A percentile compares a stretch with the other conserved stretches of the same genome.
phyloP scores from a whole-genome alignment of 2,888 invertebrate genomes.

The Drosophila mimica region DNA sequence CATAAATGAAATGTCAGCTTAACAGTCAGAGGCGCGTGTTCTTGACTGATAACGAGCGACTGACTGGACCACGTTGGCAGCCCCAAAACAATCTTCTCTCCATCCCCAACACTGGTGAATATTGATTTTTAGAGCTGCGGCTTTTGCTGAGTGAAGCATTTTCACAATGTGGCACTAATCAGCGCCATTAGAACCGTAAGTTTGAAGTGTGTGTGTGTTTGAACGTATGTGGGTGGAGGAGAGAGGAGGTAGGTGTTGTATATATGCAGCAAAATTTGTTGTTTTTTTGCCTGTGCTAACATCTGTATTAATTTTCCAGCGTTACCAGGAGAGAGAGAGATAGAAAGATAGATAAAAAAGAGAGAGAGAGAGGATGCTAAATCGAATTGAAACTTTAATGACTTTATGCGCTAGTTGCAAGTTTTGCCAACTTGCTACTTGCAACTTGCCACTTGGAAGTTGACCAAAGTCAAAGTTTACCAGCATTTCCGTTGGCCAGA shows the following conservation, averaged over 20 bases:
- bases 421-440: slow-evolving; percentile 35
- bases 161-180: slow-evolving; percentile 42
- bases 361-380: slow-evolving; percentile 13
- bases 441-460: slow-evolving; percentile 26
- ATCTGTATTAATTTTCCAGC: slow-evolving; percentile 62
- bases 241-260: neutral
- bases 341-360: neutral
- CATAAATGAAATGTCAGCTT: slow-evolving; percentile 21
- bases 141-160: slow-evolving; percentile 36
- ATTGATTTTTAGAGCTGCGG: slow-evolving; percentile 27
- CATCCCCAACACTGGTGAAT: neutral
- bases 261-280: neutral
- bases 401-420: slow-evolving; percentile 74
- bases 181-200: slow-evolving; percentile 34
- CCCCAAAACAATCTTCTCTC: neutral
- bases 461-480: slow-evolving; percentile 58
- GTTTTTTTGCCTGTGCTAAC: slow-evolving; percentile 14
- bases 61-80: slow-evolving; percentile 5
- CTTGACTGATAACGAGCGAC: slow-evolving; percentile 54
- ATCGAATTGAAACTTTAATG: slow-evolving; percentile 76
- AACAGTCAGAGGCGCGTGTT: slow-evolving; percentile 30
- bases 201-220: neutral
- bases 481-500: slow-evolving; percentile 49
- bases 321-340: slow-evolving; percentile 14
- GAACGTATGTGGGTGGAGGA: neutral